These are phyloP conservation scores for Zophobas morio DNA, from an alignment of 1,140 invertebrate species.

Conservation along the genomic window DNA sequence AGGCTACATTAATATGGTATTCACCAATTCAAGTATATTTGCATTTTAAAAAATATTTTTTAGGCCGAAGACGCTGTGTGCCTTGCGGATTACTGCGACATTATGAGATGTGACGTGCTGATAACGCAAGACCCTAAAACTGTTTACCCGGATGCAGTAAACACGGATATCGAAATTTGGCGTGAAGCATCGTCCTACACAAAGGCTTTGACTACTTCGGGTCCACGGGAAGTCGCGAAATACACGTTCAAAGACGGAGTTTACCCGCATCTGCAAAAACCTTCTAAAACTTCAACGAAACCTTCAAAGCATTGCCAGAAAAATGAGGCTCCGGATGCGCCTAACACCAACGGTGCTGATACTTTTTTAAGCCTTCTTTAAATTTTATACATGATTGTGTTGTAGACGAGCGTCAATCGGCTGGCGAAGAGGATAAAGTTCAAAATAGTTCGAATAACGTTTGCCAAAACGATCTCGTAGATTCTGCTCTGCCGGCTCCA, in stretches of 20 bases:
- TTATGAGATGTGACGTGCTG: conserved; percentile 93
- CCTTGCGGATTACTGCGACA: conserved; percentile 94
- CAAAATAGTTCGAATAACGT: conserved; percentile 66
- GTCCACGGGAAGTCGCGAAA: conserved; percentile 64
- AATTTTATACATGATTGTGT: conserved; percentile 15
- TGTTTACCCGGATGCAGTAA: conserved; percentile 72
- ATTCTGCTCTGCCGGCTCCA: conserved; percentile 77
- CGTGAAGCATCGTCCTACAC: conserved; percentile 77
- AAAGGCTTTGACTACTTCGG: conserved; percentile 76
- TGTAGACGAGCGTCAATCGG: conserved; percentile 58
- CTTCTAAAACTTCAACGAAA: conserved; percentile 46
- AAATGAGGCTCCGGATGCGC: conserved; percentile 57
- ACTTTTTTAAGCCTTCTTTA: background rate
- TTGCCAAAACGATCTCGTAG: conserved; percentile 77
- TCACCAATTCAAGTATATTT: background rate
- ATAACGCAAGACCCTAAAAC: conserved; percentile 78
- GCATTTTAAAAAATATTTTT: background rate
- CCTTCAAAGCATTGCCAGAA: conserved; percentile 62
- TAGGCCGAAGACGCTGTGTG: conserved; percentile 81
- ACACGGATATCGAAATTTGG: conserved; percentile 85
- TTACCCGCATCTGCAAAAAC: conserved; percentile 57
- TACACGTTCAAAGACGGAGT: conserved; percentile 60
- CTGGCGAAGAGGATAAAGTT: conserved; percentile 61
- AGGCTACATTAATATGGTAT: conserved; percentile 87
- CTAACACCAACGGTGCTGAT: conserved; percentile 54